These are phyloP conservation scores for Oreochromis aureus DNA, from an alignment of 2,113 vertebrate species.

Conservation along the genomic window DNA sequence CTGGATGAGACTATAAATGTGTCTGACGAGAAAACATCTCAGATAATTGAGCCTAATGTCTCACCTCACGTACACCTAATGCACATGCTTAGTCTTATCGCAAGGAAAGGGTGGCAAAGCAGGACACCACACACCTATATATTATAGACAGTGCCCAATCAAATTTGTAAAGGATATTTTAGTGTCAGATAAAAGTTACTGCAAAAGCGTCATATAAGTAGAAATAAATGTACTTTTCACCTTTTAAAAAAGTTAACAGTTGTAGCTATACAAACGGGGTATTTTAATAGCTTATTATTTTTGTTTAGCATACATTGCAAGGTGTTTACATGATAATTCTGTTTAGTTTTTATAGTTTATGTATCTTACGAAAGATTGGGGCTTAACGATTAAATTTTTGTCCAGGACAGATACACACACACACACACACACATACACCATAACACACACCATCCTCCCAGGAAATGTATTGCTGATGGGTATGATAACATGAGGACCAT, in stretches of 20 bases:
- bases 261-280: neutral
- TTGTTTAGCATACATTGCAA: neutral
- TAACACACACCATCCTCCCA: slow-evolving; percentile 16
- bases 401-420: neutral
- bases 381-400: neutral
- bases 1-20: neutral
- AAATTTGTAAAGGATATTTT: neutral
- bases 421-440: neutral
- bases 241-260: neutral
- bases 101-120: neutral
- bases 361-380: neutral
- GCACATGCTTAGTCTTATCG: neutral
- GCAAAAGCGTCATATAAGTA: neutral
- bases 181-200: neutral
- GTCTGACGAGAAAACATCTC: slow-evolving; percentile 31
- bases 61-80: slow-evolving; percentile 12
- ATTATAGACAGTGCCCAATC: neutral
- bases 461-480: slow-evolving; percentile 52
- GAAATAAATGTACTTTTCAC: neutral
- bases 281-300: neutral
- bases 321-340: neutral
- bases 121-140: neutral
- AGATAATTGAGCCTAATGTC: slow-evolving; percentile 1
- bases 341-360: neutral
- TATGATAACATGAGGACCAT: slow-evolving; percentile 54